phyloP scores from a whole-genome alignment of 2,113 vertebrate species.

The Mus musculus region GRCm39 chr3:33413501-33414000 shows the following conservation, averaged over 20 bases:
- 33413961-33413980: not conserved
- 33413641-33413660: not conserved
- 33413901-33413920: not conserved
- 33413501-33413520: not conserved
- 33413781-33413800: not conserved
- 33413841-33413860: not conserved
- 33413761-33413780: not conserved
- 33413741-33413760: not conserved
- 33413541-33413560: not conserved
- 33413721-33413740: not conserved
- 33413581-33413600: not conserved
- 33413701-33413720: not conserved
- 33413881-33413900: not conserved
- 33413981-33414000: not conserved
- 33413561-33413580: not conserved
- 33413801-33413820: not conserved
- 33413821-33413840: not conserved
- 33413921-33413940: not conserved
- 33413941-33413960: not conserved
- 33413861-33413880: not conserved
- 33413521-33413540: not conserved
- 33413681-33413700: not conserved
- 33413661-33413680: not conserved
- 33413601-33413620: not conserved
- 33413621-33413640: not conserved